phyloP scores from a whole-genome alignment of 2,797 vertebrate species.

The Scarus forsteni region DNA sequence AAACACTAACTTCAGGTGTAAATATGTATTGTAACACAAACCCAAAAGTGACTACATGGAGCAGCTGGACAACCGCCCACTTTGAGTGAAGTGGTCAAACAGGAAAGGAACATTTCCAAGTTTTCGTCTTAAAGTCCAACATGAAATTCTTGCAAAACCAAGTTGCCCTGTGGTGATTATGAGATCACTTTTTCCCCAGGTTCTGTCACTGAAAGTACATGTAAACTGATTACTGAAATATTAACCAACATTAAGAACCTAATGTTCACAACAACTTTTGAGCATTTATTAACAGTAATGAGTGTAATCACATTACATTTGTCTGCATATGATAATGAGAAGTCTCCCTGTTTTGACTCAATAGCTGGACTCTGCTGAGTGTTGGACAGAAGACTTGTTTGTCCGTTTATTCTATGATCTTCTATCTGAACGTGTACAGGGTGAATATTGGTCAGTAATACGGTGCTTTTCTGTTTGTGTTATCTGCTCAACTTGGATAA shows the following conservation, averaged over 20 bases:
- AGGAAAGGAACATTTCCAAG: conserved; percentile 58
- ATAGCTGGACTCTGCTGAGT: no score
- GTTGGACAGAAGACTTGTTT: no score
- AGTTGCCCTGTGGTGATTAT: conserved; percentile 58
- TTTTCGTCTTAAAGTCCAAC: conserved; percentile 71
- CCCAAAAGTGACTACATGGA: conserved; percentile 77
- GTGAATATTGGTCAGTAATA: no score
- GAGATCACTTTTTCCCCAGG: conserved; percentile 60
- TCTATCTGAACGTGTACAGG: no score
- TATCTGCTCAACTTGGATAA: no score
- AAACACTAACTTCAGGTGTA: conserved; percentile 75
- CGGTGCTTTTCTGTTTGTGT: no score
- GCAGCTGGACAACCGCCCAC: conserved; percentile 77
- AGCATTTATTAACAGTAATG: no score
- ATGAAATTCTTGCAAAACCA: conserved; percentile 59
- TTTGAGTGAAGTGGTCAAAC: conserved; percentile 64
- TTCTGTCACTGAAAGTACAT: conserved; percentile 53
- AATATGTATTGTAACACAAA: conserved; percentile 81
- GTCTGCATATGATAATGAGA: no score
- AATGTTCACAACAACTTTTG: no score
- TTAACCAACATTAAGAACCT: conserved; percentile 10
- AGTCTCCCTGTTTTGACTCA: no score
- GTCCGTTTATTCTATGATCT: no score
- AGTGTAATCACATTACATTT: no score
- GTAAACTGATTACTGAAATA: conserved; percentile 46